Base-by-base conservation (phyloP, 2,888 invertebrate genomes). In the Ennomos fuscantarius region DNA sequence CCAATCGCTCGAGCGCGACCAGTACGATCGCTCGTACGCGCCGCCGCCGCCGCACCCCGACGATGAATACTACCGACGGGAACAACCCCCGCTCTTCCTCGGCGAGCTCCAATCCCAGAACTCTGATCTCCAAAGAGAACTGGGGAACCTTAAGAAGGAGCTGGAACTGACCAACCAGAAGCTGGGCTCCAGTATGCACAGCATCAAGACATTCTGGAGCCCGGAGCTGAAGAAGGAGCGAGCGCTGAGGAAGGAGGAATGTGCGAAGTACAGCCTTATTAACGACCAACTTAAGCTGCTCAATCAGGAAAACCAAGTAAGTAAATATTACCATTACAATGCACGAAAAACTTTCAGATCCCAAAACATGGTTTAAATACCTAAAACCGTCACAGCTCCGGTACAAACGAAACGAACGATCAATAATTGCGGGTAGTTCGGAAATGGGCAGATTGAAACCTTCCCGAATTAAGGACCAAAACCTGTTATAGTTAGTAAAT, bases 151-250 rank as follows among this genome's bases (percentile, higher is more conserved):
- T 70, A 98, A 98, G 90, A 97, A 98, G 84, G 98, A 98, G 84
- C 94, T 98, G 79, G 98, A 98, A 93, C 93, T 98, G 82, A 98
- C 98, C 69, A 98, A 98, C 89, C 98, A 99, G 93, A 99, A 99
- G 92, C 94, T 99, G 76, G 98, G 98, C 86, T 98, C 98, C 82
- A 98, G 97, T 79, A 99, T 99, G 99, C 99, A 99, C 93, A 99
- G 98, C 92, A 99, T 99, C 89, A 99, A 99, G 93, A 99, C 99
- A 54, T 99, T 99, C 93, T 99, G 99, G 99, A 99, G 99, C 84
- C 99, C 99, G 13, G 99, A 99, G 93, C 93, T 99, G 86, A 99
- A 99, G 93, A 99, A 99, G 91, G 99, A 99, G 92, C 93, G 99
- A 67, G 98, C 98, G 49, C 87, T 99, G 74, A 94, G 99, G 72